These are phyloP conservation scores for Orestias chungarensis DNA, from an alignment of 2,797 vertebrate genomes.

Conservation along the genomic window DNA sequence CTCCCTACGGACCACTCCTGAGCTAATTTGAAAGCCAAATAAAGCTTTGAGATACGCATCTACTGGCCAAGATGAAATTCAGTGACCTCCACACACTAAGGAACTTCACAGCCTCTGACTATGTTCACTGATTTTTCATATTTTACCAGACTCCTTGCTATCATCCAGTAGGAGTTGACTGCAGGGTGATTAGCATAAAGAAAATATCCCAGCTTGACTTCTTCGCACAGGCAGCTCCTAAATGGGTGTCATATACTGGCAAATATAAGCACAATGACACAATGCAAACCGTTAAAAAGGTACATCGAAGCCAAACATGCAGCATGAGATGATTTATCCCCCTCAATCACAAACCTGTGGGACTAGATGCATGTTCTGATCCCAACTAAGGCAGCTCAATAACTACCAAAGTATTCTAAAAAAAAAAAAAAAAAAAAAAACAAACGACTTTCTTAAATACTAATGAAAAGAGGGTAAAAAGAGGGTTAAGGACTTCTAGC, in stretches of 20 bases:
- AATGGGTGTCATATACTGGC: not conserved
- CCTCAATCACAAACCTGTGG: not conserved
- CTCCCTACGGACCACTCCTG: not conserved
- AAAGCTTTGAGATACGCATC: not conserved
- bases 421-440: too few species aligned
- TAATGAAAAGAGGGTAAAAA: too few species aligned
- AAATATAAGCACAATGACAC: not conserved
- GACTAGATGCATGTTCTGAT: not conserved
- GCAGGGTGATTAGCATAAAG: not conserved
- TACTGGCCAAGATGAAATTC: not conserved
- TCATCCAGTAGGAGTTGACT: not conserved
- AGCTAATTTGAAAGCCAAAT: not conserved
- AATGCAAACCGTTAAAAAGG: not conserved
- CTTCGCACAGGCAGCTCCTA: not conserved
- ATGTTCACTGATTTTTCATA: not conserved
- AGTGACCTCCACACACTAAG: not conserved
- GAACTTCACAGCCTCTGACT: too few species aligned
- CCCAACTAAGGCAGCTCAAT: not conserved
- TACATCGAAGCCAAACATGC: not conserved
- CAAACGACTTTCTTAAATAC: too few species aligned
- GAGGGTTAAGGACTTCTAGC: not conserved
- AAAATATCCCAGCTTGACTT: not conserved
- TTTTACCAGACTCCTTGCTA: not conserved
- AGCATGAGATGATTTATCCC: conserved; percentile 1
- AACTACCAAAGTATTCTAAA: not conserved